phyloP scores from a whole-genome alignment of 2,797 vertebrate species.

The Sciaenops ocellatus region DNA sequence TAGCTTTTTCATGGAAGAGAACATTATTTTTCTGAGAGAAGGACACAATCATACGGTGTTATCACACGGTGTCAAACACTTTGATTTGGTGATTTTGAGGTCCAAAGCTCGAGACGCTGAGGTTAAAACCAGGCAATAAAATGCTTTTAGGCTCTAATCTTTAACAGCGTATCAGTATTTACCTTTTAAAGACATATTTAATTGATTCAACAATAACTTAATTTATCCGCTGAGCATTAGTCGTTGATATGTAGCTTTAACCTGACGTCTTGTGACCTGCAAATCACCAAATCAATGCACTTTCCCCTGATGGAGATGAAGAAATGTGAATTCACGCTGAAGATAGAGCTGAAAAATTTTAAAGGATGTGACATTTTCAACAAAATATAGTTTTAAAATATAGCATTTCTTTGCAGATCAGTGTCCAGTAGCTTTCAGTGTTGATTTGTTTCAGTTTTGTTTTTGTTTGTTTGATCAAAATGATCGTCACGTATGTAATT shows the following conservation, averaged over 20 bases:
- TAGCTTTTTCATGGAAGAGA: neutral
- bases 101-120: neutral
- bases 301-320: conserved; percentile 1
- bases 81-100: neutral
- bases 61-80: neutral
- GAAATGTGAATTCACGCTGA: neutral
- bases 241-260: neutral
- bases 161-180: too few relatives aligned
- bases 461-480: neutral
- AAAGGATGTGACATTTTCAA: conserved; percentile 13
- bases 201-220: neutral
- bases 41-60: neutral
- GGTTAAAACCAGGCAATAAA: neutral
- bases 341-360: neutral
- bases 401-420: neutral
- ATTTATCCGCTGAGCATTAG: neutral
- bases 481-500: neutral
- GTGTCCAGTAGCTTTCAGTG: neutral
- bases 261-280: neutral
- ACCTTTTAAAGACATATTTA: neutral
- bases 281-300: neutral
- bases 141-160: too few relatives aligned
- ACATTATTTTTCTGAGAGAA: neutral
- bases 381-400: too few relatives aligned
- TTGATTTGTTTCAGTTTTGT: neutral